Conservation (phyloP, 1,140 invertebrate genomes). For the Phenacoccus solenopsis region DNA sequence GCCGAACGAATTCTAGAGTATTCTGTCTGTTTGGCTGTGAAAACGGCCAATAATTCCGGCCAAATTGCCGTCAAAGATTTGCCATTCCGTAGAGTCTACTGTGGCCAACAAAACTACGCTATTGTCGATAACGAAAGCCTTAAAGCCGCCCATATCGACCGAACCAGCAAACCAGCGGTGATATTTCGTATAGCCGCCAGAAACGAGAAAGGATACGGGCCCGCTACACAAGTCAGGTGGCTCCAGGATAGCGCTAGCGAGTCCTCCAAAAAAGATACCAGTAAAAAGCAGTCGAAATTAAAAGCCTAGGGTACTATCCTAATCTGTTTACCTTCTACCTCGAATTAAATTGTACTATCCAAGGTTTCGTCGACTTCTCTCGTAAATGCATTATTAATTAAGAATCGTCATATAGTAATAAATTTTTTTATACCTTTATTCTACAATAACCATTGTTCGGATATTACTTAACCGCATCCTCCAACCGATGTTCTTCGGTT, state of each 20-base stretch:
- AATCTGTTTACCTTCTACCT: no score
- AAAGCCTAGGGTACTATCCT: no score
- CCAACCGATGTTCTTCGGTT: no score
- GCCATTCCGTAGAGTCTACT: slow-evolving; percentile 92
- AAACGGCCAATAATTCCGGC: slow-evolving; percentile 39
- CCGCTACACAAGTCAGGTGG: slow-evolving; percentile 37
- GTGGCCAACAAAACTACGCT: slow-evolving; percentile 81
- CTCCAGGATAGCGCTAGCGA: background rate
- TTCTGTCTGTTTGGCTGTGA: slow-evolving; percentile 91
- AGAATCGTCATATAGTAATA: no score
- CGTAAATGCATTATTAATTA: no score
- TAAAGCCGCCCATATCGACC: slow-evolving; percentile 85
- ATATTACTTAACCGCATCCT: no score
- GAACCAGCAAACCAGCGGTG: slow-evolving; percentile 91
- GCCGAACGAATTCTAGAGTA: slow-evolving; percentile 93
- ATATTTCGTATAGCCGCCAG: slow-evolving; percentile 97
- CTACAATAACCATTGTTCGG: no score
- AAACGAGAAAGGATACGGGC: slow-evolving; percentile 98
- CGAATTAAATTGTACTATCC: no score
- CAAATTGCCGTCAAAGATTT: slow-evolving; percentile 33
- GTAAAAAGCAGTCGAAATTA: background rate
- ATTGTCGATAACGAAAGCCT: slow-evolving; percentile 78
- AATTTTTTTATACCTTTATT: no score
- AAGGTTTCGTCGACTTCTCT: no score
- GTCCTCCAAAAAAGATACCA: background rate